A percentile compares a stretch with the other conserved stretches of the same genome.
phyloP scores from a whole-genome alignment of 1,140 invertebrate genomes.

The Brachionus manjavacas region DNA sequence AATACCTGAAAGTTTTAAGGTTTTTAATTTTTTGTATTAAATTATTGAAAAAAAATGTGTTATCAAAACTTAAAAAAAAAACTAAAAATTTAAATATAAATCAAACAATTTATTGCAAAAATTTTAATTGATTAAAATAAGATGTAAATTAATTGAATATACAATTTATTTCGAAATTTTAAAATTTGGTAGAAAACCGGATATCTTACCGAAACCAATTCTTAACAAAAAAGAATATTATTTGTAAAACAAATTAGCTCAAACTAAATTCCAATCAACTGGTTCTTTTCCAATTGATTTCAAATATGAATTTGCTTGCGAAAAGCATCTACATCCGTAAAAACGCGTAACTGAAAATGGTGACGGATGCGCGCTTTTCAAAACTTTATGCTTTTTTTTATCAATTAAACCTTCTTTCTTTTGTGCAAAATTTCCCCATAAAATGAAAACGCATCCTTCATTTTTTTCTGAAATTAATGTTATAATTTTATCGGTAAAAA shows the following conservation, averaged over 20 bases:
- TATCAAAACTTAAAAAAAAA: not conserved
- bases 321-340: constrained; percentile 39
- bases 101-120: not conserved
- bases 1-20: no score
- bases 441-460: constrained; percentile 17
- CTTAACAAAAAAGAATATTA: not conserved
- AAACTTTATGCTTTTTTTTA: constrained; percentile 34
- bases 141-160: not conserved
- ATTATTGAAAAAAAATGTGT: no score
- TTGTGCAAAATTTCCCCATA: constrained; percentile 42
- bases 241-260: not conserved
- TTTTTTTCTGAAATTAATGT: constrained; percentile 12
- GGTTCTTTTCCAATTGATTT: not conserved
- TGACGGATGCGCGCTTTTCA: constrained; percentile 39
- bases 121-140: not conserved
- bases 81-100: not conserved
- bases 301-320: constrained; percentile 25
- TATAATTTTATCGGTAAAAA: not conserved
- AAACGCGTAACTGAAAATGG: constrained; percentile 40
- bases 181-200: not conserved
- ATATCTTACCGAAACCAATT: not conserved
- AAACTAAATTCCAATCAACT: constrained; percentile 37
- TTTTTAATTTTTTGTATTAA: no score
- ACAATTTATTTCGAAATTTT: not conserved
- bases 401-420: constrained; percentile 34